phyloP scores from a whole-genome alignment of 2,888 invertebrate genomes.

The Molorchus minor region DNA sequence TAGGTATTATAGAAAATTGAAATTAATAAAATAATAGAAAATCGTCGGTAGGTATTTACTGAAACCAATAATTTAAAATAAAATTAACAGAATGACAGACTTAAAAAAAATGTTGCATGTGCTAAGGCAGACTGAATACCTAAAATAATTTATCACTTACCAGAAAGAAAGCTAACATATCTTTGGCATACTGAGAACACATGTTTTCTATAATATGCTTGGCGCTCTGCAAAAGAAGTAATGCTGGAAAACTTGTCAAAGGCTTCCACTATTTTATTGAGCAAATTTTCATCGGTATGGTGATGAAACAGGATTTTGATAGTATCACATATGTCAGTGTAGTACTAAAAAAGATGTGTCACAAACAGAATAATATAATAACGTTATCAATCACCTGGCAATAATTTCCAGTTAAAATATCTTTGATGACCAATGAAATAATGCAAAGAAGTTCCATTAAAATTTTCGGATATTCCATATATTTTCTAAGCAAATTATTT shows the following conservation, averaged over 20 bases:
- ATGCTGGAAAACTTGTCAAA: conserved; percentile 13
- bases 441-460: conserved; percentile 22
- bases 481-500: conserved; percentile 17
- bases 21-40: no score
- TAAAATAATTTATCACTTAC: not conserved
- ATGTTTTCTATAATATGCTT: conserved; percentile 5
- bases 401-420: conserved; percentile 12
- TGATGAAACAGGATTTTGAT: conserved; percentile 20
- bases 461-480: conserved; percentile 19
- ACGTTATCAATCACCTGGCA: conserved; percentile 5
- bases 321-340: conserved; percentile 13
- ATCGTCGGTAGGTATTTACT: no score
- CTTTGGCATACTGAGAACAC: conserved; percentile 7
- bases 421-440: conserved; percentile 4
- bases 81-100: no score
- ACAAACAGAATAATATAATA: not conserved
- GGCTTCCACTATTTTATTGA: conserved; percentile 17
- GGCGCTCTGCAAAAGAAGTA: conserved; percentile 11
- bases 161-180: not conserved
- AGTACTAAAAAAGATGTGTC: conserved; percentile 14
- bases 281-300: conserved; percentile 20
- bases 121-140: no score
- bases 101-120: no score
- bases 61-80: no score
- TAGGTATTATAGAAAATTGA: no score